These are phyloP conservation scores for Ectemnius lituratus DNA, from an alignment of 2,888 invertebrate genomes.

Conservation along the genomic window DNA sequence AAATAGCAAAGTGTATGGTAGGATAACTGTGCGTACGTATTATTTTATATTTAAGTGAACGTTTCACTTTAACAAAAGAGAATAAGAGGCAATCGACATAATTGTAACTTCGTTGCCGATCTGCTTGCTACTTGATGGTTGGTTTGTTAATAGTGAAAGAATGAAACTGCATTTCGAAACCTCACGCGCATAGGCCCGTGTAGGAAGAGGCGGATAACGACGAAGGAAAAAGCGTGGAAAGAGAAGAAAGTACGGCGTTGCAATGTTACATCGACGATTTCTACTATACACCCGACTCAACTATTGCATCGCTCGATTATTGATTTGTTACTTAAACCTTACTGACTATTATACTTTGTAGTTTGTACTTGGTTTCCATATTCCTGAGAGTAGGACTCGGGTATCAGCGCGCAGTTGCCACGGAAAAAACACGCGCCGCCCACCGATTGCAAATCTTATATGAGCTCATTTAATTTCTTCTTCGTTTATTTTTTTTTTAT, in stretches of 20 bases:
- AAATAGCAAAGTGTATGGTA: no score
- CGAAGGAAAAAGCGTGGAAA: slow-evolving; percentile 10
- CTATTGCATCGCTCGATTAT: slow-evolving; percentile 73
- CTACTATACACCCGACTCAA: slow-evolving; percentile 64
- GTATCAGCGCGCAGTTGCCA: slow-evolving; percentile 13
- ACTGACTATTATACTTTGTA: slow-evolving; percentile 77
- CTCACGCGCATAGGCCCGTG: no score
- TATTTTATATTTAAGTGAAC: no score
- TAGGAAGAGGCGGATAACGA: background rate
- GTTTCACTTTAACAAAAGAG: no score
- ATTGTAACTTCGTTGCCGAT: no score
- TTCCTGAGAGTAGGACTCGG: slow-evolving; percentile 74
- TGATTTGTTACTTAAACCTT: slow-evolving; percentile 70
- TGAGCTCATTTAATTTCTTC: slow-evolving; percentile 32
- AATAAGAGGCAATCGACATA: no score
- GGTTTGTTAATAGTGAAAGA: background rate
- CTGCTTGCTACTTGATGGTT: no score
- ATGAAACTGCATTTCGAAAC: no score
- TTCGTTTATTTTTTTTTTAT: slow-evolving; percentile 12
- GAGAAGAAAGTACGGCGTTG: slow-evolving; percentile 21
- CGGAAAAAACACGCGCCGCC: slow-evolving; percentile 39
- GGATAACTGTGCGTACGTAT: no score
- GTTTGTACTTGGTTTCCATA: slow-evolving; percentile 77
- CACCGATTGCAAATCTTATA: slow-evolving; percentile 6
- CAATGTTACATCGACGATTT: slow-evolving; percentile 55